These are phyloP conservation scores for Macrosteles quadrilineatus DNA, from an alignment of 1,140 invertebrate genomes.

Conservation along the genomic window DNA sequence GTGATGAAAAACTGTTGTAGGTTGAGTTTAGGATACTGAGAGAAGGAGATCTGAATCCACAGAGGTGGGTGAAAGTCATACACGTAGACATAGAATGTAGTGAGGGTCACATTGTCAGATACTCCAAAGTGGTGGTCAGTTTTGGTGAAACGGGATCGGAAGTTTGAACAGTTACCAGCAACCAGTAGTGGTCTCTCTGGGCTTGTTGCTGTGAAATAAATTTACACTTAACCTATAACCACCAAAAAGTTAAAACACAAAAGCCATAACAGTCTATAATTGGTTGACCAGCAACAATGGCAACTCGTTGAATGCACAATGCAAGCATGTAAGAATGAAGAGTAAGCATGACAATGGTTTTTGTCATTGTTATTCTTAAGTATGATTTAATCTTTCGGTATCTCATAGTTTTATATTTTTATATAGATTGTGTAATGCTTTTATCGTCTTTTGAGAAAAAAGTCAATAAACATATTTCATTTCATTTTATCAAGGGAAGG, in stretches of 20 bases:
- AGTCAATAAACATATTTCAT: no score
- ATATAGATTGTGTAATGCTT: no score
- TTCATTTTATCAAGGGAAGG: no score
- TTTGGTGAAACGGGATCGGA: conserved; percentile 83
- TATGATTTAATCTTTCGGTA: no score
- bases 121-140: conserved; percentile 89
- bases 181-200: conserved; percentile 71
- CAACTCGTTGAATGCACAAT: no score
- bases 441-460: no score
- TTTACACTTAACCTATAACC: neutral
- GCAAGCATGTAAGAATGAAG: no score
- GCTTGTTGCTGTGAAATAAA: conserved; percentile 52
- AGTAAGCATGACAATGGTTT: no score
- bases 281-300: no score
- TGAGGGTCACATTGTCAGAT: conserved; percentile 81
- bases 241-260: neutral
- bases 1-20: conserved; percentile 97
- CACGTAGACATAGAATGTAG: conserved; percentile 96
- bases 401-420: no score
- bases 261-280: no score
- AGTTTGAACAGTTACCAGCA: conserved; percentile 79
- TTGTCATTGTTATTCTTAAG: no score
- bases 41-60: conserved; percentile 96
- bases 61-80: conserved; percentile 94
- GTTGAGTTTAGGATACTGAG: conserved; percentile 95